Conservation (phyloP, 2,888 invertebrate genomes). For the Drosophila nr. fundita region DNA sequence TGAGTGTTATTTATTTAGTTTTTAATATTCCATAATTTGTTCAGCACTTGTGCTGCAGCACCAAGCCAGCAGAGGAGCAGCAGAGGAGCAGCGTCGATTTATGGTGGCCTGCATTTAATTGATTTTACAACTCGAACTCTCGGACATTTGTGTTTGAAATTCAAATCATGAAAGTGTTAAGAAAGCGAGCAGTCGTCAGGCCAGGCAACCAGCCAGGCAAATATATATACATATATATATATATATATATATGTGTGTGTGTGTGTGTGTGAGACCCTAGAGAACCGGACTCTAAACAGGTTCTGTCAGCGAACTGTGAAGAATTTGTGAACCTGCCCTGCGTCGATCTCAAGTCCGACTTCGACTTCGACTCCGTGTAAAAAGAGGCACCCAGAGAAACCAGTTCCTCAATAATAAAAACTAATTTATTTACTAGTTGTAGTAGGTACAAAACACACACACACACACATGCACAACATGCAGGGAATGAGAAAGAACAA, state of each 20-base stretch:
- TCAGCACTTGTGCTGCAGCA: slow-evolving; percentile 21
- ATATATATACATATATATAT: slow-evolving; percentile 18
- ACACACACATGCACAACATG: slow-evolving; percentile 18
- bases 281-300: slow-evolving; percentile 70
- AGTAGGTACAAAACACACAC: slow-evolving; percentile 69
- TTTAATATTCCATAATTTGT: slow-evolving; percentile 57
- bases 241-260: not conserved
- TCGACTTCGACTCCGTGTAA: slow-evolving; percentile 27
- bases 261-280: slow-evolving; percentile 45
- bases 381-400: slow-evolving; percentile 51
- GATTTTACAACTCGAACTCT: slow-evolving; percentile 58
- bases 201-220: slow-evolving; percentile 29
- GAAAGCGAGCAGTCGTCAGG: slow-evolving; percentile 51
- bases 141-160: slow-evolving; percentile 48
- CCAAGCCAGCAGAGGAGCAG: slow-evolving; percentile 23
- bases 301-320: slow-evolving; percentile 77
- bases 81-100: slow-evolving; percentile 31
- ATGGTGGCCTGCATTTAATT: slow-evolving; percentile 65
- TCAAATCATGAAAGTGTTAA: slow-evolving; percentile 78
- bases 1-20: slow-evolving; percentile 21
- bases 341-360: slow-evolving; percentile 35
- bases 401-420: slow-evolving; percentile 78
- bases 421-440: slow-evolving; percentile 80
- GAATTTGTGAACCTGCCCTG: slow-evolving; percentile 66
- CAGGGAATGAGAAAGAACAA: slow-evolving; percentile 30